These are phyloP conservation scores for Apotomis betuletana DNA, from an alignment of 2,888 invertebrate genomes.

Conservation along the genomic window DNA sequence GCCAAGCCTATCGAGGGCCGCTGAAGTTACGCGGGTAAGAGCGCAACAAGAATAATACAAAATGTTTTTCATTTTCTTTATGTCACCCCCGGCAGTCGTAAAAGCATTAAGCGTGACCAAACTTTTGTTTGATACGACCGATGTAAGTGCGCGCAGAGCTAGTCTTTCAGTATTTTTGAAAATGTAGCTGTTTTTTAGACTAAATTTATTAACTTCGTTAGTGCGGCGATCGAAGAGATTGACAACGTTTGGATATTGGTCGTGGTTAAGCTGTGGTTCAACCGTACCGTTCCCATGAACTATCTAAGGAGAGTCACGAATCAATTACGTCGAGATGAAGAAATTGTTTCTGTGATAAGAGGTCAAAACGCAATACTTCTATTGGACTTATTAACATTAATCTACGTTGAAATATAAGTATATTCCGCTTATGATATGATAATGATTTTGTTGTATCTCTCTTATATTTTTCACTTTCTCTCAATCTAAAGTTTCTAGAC, in stretches of 20 bases:
- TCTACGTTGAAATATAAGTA: too few species aligned
- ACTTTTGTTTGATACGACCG: constrained; percentile 85
- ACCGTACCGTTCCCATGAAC: neutral
- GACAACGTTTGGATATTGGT: too few species aligned
- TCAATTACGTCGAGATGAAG: neutral
- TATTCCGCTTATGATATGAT: too few species aligned
- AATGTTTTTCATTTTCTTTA: constrained; percentile 96
- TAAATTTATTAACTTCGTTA: constrained; percentile 9
- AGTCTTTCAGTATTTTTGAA: constrained; percentile 36
- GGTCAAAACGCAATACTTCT: neutral
- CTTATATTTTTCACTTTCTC: too few species aligned
- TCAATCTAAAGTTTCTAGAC: too few species aligned
- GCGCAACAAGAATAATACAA: constrained; percentile 85
- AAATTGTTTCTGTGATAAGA: neutral
- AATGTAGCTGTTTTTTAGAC: constrained; percentile 21
- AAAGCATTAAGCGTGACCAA: constrained; percentile 95
- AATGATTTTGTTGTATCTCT: too few species aligned
- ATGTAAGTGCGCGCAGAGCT: constrained; percentile 75
- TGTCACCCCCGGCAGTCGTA: constrained; percentile 93
- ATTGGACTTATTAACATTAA: neutral
- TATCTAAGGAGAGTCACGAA: neutral
- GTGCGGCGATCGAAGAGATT: neutral
- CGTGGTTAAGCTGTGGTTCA: neutral
- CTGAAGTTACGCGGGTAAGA: constrained; percentile 78
- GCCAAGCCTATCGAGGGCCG: constrained; percentile 68